phyloP scores from a whole-genome alignment of 2,797 vertebrate species.

The Pseudochirops cupreus region DNA sequence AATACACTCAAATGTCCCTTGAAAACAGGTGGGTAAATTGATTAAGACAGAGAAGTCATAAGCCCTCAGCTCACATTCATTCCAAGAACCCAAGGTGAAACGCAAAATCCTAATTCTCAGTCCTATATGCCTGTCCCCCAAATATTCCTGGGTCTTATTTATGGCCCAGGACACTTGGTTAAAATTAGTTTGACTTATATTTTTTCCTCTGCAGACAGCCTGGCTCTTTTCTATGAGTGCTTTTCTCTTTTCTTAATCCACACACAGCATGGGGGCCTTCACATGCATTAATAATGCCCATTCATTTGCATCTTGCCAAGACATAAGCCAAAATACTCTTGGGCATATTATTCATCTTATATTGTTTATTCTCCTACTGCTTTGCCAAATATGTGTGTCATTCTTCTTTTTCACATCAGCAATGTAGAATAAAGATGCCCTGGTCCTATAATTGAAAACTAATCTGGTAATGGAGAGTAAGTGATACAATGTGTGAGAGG shows the following conservation, averaged over 20 bases:
- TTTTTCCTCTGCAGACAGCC: conserved; percentile 29
- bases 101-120: not conserved
- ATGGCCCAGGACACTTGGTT: conserved; percentile 12
- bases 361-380: not conserved
- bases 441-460: conserved; percentile 16
- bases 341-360: not conserved
- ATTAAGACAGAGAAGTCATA: not conserved
- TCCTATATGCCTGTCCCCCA: not conserved
- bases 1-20: not conserved
- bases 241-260: conserved; percentile 46
- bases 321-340: conserved; percentile 5
- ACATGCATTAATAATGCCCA: not conserved
- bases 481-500: not conserved
- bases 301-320: conserved; percentile 20
- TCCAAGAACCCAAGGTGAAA: not conserved
- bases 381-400: not conserved
- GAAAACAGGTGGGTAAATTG: not conserved
- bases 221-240: conserved; percentile 45
- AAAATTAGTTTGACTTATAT: conserved; percentile 54
- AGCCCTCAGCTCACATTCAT: not conserved
- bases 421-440: conserved; percentile 11
- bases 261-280: not conserved
- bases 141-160: conserved; percentile 39
- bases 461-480: conserved; percentile 42
- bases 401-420: not conserved